Evolutionary conservation across 2,113 vertebrate genomes (phyloP), one percentile per base, ranked within the genome.

Genomic region (Ceuthmochares aereus): DNA sequence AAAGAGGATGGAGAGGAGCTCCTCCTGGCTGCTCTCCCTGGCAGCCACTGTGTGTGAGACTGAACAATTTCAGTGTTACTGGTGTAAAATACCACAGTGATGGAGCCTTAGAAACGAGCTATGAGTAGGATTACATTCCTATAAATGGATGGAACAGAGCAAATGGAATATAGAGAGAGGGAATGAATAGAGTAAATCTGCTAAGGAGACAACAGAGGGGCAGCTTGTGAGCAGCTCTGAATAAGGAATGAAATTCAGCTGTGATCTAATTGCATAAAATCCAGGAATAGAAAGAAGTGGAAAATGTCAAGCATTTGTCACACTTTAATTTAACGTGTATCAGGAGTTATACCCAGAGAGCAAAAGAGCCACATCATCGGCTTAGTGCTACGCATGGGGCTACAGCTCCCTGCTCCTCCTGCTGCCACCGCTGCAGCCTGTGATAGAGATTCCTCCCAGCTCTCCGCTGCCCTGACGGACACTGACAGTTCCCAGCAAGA

Each of bases 201-300:
- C 19, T 89, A 26, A 51, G 87, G 73, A 93, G 59, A 37, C 62
- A 82, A 89, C 89, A 37, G 78, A 84, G 68, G 60, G 89, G 69
- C 70, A 95, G 79, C 89, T 70, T 32, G 52, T 25, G 54, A 96
- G 89, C 75, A 74, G 72, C 60, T 83, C 92, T 66, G 87, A 91
- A 45, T n/a, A 69, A 66, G 75, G 82, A 94, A 47, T 10, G 0
- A 82, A 94, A 96, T 86, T 80, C 87, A 90, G 79, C 92, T 88
- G 63, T 74, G 88, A 93, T 95, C 95, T 94, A 93, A 95, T 84
- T 95, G 90, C 82, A 95, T 87, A 90, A 95, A 93, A 93, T 49
- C 90, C 84, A 80, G 63, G 90, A 94, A 94, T 73, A 90, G 95
- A 83, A 90, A 43, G 67, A 80, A 90, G 76, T 64, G 60, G 90